Conservation (phyloP, 37 sponge, comb jelly and placozoan genomes). For the Crambe crambe region DNA sequence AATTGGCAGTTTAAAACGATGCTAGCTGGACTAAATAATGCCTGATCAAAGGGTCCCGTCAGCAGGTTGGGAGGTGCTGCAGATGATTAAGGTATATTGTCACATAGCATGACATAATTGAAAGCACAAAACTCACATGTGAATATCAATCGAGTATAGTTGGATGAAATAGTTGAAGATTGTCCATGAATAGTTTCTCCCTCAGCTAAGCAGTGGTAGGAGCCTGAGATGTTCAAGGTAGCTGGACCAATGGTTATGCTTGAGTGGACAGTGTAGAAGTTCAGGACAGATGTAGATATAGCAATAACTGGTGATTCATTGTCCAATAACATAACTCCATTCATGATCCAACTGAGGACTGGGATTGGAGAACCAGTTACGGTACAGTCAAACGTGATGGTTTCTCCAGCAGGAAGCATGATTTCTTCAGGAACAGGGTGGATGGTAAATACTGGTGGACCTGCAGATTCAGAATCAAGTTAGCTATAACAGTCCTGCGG, state of each 20-base stretch:
- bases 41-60: not conserved
- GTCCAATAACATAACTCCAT: no score
- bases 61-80: not conserved
- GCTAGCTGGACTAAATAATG: not conserved
- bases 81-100: no score
- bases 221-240: not conserved
- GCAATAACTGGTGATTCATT: no score
- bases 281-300: not conserved
- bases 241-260: not conserved
- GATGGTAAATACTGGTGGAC: not conserved
- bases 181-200: not conserved
- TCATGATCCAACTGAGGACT: not conserved
- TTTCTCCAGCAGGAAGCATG: not conserved
- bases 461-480: no score
- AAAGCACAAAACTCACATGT: slow-evolving; percentile 8
- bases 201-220: not conserved
- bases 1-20: not conserved
- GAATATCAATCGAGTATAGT: not conserved
- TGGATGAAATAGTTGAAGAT: not conserved
- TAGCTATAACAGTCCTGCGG: no score
- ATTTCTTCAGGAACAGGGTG: not conserved
- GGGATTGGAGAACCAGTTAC: slow-evolving; percentile 23
- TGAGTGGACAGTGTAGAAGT: not conserved
- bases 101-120: no score
- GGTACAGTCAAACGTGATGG: not conserved